Evolutionary conservation across 2,888 invertebrate species (phyloP), one percentile per base, ranked within the genome.

Genomic region (Proisotoma minuta): DNA sequence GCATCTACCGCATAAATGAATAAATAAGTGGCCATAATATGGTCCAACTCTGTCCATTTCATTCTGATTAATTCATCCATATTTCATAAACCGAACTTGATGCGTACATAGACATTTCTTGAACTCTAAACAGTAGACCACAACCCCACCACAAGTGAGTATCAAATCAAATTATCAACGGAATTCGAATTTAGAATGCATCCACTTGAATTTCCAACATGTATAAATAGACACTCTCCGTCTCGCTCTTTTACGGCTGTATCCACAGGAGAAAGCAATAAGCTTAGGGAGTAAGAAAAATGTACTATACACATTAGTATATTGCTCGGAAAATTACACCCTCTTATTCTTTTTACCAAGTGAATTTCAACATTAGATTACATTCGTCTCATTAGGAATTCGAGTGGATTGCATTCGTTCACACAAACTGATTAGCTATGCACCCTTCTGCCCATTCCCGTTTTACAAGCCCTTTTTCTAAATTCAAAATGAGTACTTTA

Each of bases 361-460:
- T n/a, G n/a, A n/a, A 18, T 43, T 43, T n/a, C 5, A 5, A 20
- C 43, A 5, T 12, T 52, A 20, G 34, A 54, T 54, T 29, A 54
- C 20, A n/a, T 22, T 54, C 53, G 39, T 54, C 22, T 54, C 53
- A 54, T 54, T 54, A 54, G 53, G 53, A 54, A 54, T 54, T 54
- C 53, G 5, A 29, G 39, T 54, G 53, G 39, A 54, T 54, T 54
- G 53, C 53, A 34, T 54, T 54, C 22, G 28, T 54, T 39, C 34
- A 27, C 22, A 22, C 29, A 34, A 20, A 15, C 22, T 54, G 53
- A 54, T 54, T 54, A 54, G 34, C 12, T 54, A 54, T 54, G 53
- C 53, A 54, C 53, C 53, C 53, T 39, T 29, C 18, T n/a, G 29
- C 24, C 26, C 28, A 52, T 52, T n/a, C 18, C n/a, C n/a, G 43